These are phyloP conservation scores for Arbacia lixula DNA, from an alignment of 53 echinoderm and acorn worm species.

Conservation along the genomic window DNA sequence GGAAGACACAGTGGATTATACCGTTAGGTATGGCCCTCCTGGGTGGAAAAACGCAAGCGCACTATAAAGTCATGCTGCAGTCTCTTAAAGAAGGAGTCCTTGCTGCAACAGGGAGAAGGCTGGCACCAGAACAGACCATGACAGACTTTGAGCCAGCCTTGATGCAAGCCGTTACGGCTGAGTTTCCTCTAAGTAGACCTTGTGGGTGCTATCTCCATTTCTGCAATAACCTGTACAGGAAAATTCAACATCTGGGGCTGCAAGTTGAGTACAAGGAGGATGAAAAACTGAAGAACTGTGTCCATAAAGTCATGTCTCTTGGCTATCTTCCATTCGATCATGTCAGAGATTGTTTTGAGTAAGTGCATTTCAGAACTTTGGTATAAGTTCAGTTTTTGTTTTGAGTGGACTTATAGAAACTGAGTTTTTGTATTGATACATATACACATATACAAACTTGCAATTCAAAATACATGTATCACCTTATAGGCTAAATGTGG, in stretches of 20 bases:
- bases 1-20: slow-evolving; percentile 26
- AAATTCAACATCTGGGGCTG: slow-evolving; percentile 33
- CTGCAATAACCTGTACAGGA: slow-evolving; percentile 19
- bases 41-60: slow-evolving; percentile 30
- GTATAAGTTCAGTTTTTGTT: slow-evolving; percentile 23
- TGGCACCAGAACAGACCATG: slow-evolving; percentile 6
- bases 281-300: slow-evolving; percentile 34
- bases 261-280: slow-evolving; percentile 14
- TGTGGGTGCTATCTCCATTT: slow-evolving; percentile 53
- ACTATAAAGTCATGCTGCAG: slow-evolving; percentile 39
- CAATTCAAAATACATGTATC: too few species aligned
- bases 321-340: slow-evolving; percentile 47
- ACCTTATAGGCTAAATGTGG: too few species aligned
- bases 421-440: neutral
- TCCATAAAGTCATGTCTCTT: slow-evolving; percentile 37
- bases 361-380: slow-evolving; percentile 26
- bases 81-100: slow-evolving; percentile 5
- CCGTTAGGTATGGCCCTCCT: slow-evolving; percentile 37
- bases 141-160: slow-evolving; percentile 47
- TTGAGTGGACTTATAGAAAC: slow-evolving; percentile 19
- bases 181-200: slow-evolving; percentile 40
- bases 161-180: slow-evolving; percentile 48
- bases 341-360: slow-evolving; percentile 35
- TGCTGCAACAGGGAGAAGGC: neutral
- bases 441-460: neutral